Conservation (phyloP, 2,113 vertebrate genomes). For the Labeo catla region DNA sequence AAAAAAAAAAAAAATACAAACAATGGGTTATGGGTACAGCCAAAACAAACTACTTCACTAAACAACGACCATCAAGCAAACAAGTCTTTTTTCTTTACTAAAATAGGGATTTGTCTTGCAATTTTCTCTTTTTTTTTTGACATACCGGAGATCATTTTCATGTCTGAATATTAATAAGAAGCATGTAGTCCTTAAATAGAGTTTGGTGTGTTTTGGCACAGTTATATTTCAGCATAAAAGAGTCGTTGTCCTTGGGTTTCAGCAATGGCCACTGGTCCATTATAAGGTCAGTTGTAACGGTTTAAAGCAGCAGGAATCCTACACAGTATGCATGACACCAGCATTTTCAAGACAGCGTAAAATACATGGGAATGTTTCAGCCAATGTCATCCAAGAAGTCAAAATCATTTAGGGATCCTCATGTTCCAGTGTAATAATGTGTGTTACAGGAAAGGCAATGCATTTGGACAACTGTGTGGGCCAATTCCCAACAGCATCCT, state of each 20-base stretch:
- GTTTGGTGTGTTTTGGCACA: slow-evolving; percentile 55
- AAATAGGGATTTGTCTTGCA: slow-evolving; percentile 48
- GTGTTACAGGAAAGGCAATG: slow-evolving; percentile 29
- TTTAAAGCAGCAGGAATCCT: slow-evolving; percentile 53
- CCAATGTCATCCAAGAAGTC: slow-evolving; percentile 30
- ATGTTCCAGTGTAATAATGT: slow-evolving; percentile 40
- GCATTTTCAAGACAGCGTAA: slow-evolving; percentile 46
- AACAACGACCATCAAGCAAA: slow-evolving; percentile 49
- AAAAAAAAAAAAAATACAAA: slow-evolving; percentile 5
- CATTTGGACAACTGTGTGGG: slow-evolving; percentile 33
- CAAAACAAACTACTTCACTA: slow-evolving; percentile 50
- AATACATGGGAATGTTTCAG: slow-evolving; percentile 46
- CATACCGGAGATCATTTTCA: not conserved
- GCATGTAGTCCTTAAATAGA: slow-evolving; percentile 23
- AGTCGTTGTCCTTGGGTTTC: slow-evolving; percentile 21
- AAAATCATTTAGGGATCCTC: slow-evolving; percentile 33
- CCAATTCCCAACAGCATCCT: slow-evolving; percentile 29
- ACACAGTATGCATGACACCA: slow-evolving; percentile 46
- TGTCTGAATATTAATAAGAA: slow-evolving; percentile 26
- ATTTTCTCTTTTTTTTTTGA: slow-evolving; percentile 44
- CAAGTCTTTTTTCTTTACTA: slow-evolving; percentile 33
- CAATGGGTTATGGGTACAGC: slow-evolving; percentile 38
- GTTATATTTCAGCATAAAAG: slow-evolving; percentile 20
- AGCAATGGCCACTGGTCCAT: slow-evolving; percentile 27
- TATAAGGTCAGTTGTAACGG: not conserved